Evolutionary conservation across 1,140 invertebrate genomes (phyloP).

Genomic region (Chrysoperla carnea): DNA sequence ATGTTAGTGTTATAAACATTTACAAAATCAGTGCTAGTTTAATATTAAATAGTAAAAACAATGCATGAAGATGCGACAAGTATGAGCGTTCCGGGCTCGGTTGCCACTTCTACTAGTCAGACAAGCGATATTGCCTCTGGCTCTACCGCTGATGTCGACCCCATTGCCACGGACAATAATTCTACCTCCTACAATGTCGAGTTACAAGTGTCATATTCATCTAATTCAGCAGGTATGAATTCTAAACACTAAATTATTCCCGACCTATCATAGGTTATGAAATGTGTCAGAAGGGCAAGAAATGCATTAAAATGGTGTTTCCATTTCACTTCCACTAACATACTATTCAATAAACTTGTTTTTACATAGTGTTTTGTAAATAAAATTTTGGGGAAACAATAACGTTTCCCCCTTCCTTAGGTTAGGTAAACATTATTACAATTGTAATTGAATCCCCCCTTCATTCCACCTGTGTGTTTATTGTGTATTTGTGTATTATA

Average conservation of each 20-base stretch:
- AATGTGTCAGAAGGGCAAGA: not conserved
- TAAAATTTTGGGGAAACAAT: too few species aligned
- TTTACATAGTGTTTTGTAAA: too few species aligned
- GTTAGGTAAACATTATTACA: too few species aligned
- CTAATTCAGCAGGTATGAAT: not conserved
- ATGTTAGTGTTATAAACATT: conserved; percentile 6
- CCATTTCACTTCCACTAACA: too few species aligned
- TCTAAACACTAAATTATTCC: not conserved
- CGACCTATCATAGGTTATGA: not conserved
- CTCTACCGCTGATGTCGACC: conserved; percentile 10
- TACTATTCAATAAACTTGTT: too few species aligned
- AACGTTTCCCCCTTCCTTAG: too few species aligned
- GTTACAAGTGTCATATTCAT: not conserved
- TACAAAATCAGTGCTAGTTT: conserved; percentile 18
- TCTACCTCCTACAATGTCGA: not conserved
- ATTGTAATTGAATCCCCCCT: too few species aligned
- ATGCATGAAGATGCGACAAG: conserved; percentile 26
- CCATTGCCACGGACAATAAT: not conserved
- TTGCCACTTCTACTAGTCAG: conserved; percentile 24
- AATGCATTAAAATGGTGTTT: too few species aligned
- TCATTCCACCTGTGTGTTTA: too few species aligned
- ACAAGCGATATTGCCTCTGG: conserved; percentile 14
- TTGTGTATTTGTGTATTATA: too few species aligned
- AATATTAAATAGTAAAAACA: conserved; percentile 20
- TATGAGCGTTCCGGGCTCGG: conserved; percentile 25